Evolutionary conservation across 2,888 invertebrate species (phyloP), one percentile per base, ranked within the genome.

Genomic region (Cephus spinipes): DNA sequence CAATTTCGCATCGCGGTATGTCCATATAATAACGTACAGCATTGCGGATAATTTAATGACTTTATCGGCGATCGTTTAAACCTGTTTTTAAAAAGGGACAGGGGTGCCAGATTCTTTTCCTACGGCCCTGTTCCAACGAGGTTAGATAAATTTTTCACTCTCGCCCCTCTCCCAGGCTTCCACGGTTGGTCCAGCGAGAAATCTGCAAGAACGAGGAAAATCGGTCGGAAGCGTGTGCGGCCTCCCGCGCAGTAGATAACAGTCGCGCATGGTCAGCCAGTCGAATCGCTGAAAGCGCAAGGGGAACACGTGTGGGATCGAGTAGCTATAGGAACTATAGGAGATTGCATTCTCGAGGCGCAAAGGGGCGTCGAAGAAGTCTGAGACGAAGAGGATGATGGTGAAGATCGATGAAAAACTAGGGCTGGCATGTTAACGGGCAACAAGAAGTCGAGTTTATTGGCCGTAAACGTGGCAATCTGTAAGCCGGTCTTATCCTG

Each of bases 391-490:
- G 80, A 83, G 81, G 81, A 75, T 79, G 77, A 76, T 79, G 71
- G 31, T 32, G 71, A 11, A 74, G 34, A 34, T 73, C 82, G 83
- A 85, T 87, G 89, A 90, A 89, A 90, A 90, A 90, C 89, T 90
- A 85, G 89, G 82, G 89, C 89, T 89, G 89, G 89, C 89, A 88
- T 89, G 86, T 90, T 90, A 89, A 90, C 89, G 88, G 86, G 82
- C 86, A 86, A 87, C 88, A 89, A 90, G 87, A 89, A 90, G 87
- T 84, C 86, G 88, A 89, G 89, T 90, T 90, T 90, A 90, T 89
- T 88, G 90, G 84, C 87, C 87, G 89, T 90, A 90, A 90, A 90
- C 85, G 88, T 85, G 83, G 87, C 88, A 85, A 88, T 89, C 87
- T 85, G 87, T 89, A 86, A 85, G 87, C 84, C 84, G 84, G 83